Evolutionary conservation across 2,113 vertebrate genomes (phyloP).

Genomic region (Pagrus major): DNA sequence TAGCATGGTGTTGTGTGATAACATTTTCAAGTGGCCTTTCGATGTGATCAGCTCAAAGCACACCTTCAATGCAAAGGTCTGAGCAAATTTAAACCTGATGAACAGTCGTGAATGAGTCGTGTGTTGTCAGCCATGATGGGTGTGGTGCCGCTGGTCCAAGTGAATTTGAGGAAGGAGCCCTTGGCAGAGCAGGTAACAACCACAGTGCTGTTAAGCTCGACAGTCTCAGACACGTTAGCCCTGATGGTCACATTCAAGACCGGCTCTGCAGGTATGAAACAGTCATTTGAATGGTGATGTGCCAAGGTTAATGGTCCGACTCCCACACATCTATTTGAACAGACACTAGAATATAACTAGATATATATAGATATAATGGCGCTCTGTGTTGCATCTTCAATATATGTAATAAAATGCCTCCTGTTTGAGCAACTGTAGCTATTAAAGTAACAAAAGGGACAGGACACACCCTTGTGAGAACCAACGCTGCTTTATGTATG

Average conservation of each 20-base stretch:
- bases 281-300: neutral
- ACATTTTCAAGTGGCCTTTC: too few species aligned
- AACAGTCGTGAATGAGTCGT: neutral
- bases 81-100: neutral
- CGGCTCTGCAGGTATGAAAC: neutral
- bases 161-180: neutral
- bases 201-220: neutral
- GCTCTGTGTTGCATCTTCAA: too few species aligned
- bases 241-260: neutral
- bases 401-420: neutral
- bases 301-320: neutral
- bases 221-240: neutral
- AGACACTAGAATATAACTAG: too few species aligned
- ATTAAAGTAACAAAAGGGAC: too few species aligned
- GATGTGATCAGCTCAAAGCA: too few species aligned
- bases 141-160: neutral
- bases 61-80: neutral
- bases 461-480: neutral
- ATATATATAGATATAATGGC: too few species aligned
- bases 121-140: neutral
- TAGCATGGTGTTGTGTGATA: too few species aligned
- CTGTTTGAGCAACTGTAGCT: neutral
- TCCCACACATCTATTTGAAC: too few species aligned
- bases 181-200: constrained; percentile 1
- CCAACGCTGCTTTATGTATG: neutral